Evolutionary conservation across 2,113 vertebrate species (phyloP).

Genomic region (Girardinichthys multiradiatus): DNA sequence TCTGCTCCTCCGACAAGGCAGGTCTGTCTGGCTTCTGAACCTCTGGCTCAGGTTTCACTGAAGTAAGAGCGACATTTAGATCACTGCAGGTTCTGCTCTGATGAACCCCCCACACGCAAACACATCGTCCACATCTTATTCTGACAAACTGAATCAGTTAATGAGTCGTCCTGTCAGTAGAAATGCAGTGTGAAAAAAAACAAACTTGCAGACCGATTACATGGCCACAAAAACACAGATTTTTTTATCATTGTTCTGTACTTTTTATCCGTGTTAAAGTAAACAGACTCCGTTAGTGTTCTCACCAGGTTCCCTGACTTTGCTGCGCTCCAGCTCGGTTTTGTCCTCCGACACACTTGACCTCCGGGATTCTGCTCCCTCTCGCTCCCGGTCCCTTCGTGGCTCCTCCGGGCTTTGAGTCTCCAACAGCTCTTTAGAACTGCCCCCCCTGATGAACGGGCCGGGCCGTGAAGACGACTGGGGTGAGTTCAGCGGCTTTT

Average conservation of each 20-base stretch:
- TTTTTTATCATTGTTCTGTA: too few species aligned
- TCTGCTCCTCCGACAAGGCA: conserved; percentile 86
- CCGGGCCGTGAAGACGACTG: conserved; percentile 73
- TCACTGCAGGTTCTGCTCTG: background rate
- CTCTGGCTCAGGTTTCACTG: conserved; percentile 84
- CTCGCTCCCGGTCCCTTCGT: conserved; percentile 73
- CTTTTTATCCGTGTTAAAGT: background rate
- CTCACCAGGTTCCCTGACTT: conserved; percentile 84
- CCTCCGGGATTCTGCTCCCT: conserved; percentile 86
- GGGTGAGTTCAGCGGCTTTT: conserved; percentile 83
- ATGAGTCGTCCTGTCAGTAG: background rate
- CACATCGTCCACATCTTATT: background rate
- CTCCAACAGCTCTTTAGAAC: conserved; percentile 89
- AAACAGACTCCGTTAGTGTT: background rate
- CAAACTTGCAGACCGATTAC: background rate
- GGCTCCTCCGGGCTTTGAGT: conserved; percentile 85
- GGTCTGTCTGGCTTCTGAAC: conserved; percentile 78
- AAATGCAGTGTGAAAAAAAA: too few species aligned
- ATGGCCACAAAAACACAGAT: too few species aligned
- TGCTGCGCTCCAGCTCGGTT: conserved; percentile 75
- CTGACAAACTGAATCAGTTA: background rate
- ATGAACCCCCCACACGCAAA: background rate
- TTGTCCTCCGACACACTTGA: conserved; percentile 86
- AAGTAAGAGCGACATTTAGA: background rate
- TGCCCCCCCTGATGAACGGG: conserved; percentile 82